Evolutionary conservation across 2,113 vertebrate species (phyloP).

Genomic region (Stigmatopora nigra): DNA sequence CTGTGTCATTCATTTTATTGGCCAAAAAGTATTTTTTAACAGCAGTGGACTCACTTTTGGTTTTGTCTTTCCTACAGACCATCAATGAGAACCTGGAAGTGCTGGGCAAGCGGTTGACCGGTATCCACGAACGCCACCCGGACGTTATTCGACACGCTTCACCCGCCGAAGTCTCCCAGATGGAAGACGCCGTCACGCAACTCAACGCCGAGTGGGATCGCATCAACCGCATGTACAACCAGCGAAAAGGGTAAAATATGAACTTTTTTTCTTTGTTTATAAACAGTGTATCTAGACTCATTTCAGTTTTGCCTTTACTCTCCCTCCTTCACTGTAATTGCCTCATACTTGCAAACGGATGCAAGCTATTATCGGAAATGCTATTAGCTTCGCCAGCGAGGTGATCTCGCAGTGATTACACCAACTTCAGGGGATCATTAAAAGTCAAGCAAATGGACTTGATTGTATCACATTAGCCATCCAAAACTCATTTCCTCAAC

Average conservation of each 20-base stretch:
- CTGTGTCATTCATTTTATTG: conserved; percentile 4
- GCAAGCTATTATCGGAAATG: neutral
- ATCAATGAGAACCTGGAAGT: conserved; percentile 83
- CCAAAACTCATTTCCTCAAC: conserved; percentile 43
- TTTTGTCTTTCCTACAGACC: conserved; percentile 59
- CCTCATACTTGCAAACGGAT: neutral
- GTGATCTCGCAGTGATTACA: conserved; percentile 16
- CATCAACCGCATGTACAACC: conserved; percentile 83
- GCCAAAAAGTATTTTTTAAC: neutral
- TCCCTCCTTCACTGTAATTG: neutral
- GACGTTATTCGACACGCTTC: conserved; percentile 81
- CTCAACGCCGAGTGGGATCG: conserved; percentile 89
- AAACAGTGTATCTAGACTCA: no score
- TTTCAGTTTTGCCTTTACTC: neutral
- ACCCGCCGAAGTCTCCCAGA: conserved; percentile 78
- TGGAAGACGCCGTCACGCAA: conserved; percentile 79
- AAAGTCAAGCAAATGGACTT: conserved; percentile 21
- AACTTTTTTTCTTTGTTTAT: neutral
- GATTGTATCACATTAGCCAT: conserved; percentile 34
- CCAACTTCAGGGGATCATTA: conserved; percentile 34
- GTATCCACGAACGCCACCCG: conserved; percentile 83
- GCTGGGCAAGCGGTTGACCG: conserved; percentile 78
- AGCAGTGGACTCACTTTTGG: neutral
- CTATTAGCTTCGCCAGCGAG: neutral
- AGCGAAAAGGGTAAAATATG: conserved; percentile 78